Evolutionary conservation across 2,888 invertebrate genomes (phyloP).

Genomic region (Acrocyrtus sp.): DNA sequence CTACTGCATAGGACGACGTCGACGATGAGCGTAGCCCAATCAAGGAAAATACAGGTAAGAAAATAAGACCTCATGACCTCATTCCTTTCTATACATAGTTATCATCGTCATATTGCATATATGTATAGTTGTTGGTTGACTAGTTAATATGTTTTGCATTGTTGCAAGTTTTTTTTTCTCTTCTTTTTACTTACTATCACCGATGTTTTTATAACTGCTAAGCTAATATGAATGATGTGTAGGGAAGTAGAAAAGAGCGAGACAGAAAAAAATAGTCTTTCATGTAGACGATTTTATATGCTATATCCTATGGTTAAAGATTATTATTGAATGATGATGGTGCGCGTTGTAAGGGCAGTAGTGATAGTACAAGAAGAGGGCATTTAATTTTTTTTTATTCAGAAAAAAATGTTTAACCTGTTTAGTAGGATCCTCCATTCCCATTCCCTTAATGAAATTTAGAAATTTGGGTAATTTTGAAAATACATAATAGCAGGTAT

Average conservation of each 20-base stretch:
- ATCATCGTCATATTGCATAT: too few species aligned
- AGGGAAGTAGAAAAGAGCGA: constrained; percentile 9
- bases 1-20: constrained; percentile 19
- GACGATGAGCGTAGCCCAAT: constrained; percentile 33
- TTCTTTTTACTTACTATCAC: constrained; percentile 4
- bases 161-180: constrained; percentile 11
- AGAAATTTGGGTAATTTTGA: constrained; percentile 45
- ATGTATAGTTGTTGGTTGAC: constrained; percentile 37
- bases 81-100: constrained; percentile 49
- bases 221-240: constrained; percentile 27
- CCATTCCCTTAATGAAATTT: constrained; percentile 47
- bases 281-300: constrained; percentile 20
- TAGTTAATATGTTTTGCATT: constrained; percentile 45
- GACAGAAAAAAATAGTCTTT: constrained; percentile 30
- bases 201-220: constrained; percentile 1
- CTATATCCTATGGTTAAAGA: background rate
- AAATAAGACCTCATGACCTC: constrained; percentile 49
- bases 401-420: constrained; percentile 34
- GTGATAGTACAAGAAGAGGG: too few species aligned
- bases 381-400: too few species aligned
- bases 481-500: constrained; percentile 1
- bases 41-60: constrained; percentile 49
- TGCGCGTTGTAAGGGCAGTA: too few species aligned
- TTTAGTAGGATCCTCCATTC: constrained; percentile 45
- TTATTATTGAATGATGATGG: background rate